phyloP scores from a whole-genome alignment of 2,797 vertebrate species.

The Philypnodon macrostomus region DNA sequence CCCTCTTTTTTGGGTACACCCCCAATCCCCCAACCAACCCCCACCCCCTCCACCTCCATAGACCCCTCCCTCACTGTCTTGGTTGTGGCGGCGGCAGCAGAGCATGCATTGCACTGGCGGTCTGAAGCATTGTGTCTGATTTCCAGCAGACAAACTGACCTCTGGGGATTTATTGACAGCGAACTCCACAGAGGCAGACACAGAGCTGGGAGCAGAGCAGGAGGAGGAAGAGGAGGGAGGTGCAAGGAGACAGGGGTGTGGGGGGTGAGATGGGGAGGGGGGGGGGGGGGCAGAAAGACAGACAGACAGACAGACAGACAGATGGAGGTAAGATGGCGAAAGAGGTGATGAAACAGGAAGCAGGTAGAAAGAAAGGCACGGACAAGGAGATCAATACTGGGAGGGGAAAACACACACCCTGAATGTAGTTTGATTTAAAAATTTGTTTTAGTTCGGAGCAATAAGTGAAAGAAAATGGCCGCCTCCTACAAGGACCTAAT shows the following conservation, averaged over 20 bases:
- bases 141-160: constrained; percentile 98
- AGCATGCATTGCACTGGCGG: constrained; percentile 91
- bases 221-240: constrained; percentile 51
- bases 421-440: constrained; percentile 52
- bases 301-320: constrained; percentile 45
- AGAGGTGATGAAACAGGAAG: constrained; percentile 71
- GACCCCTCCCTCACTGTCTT: constrained; percentile 64
- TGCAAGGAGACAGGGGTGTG: constrained; percentile 26
- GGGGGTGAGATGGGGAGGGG: constrained; percentile 25
- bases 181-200: constrained; percentile 92
- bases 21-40: neutral
- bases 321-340: constrained; percentile 50
- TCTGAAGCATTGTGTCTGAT: constrained; percentile 99
- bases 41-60: neutral
- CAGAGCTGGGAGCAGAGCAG: constrained; percentile 77
- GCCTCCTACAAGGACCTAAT: constrained; percentile 89
- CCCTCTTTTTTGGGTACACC: constrained; percentile 3
- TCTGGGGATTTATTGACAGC: constrained; percentile 99
- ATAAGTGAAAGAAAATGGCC: constrained; percentile 75
- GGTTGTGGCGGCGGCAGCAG: constrained; percentile 94
- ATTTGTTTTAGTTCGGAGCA: constrained; percentile 43
- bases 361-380: constrained; percentile 51
- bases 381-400: constrained; percentile 40
- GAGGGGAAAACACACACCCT: constrained; percentile 23
- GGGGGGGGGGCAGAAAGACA: constrained; percentile 49